A percentile compares a stretch with the other conserved stretches of the same genome.
These are phyloP conservation scores for Monochamus alternatus DNA, from an alignment of 2,888 invertebrate species.

Conservation along the genomic window DNA sequence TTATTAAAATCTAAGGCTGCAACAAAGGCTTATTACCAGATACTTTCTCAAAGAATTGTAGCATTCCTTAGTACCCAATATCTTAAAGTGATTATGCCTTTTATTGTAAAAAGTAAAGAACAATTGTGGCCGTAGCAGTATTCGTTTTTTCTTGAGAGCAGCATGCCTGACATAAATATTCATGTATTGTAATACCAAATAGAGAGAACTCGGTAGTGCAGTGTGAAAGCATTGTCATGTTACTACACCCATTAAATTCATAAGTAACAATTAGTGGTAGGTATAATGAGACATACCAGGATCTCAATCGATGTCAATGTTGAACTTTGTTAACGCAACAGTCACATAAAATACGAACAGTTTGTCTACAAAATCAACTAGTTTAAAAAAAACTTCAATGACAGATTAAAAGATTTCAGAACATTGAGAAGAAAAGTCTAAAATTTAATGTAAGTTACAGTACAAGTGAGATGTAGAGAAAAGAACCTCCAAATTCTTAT, in stretches of 20 bases:
- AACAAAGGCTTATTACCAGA: too few species aligned
- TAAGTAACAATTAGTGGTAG: slow-evolving; percentile 63
- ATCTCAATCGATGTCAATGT: slow-evolving; percentile 45
- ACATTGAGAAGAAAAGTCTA: too few species aligned
- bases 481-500: too few species aligned
- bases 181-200: slow-evolving; percentile 54
- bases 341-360: too few species aligned
- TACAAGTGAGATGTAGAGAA: too few species aligned
- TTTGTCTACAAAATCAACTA: too few species aligned
- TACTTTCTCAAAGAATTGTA: too few species aligned
- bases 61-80: too few species aligned
- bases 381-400: too few species aligned
- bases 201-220: slow-evolving; percentile 53
- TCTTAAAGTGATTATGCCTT: not conserved
- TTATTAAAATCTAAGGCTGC: too few species aligned
- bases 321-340: not conserved
- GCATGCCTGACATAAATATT: slow-evolving; percentile 51
- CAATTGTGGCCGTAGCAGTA: slow-evolving; percentile 30
- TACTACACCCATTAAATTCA: slow-evolving; percentile 55
- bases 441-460: too few species aligned
- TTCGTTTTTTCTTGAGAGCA: slow-evolving; percentile 38
- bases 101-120: slow-evolving; percentile 24
- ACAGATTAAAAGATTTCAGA: too few species aligned
- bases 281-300: slow-evolving; percentile 45
- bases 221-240: slow-evolving; percentile 64